Percentiles rank a stretch among this genome's conserved stretches.
phyloP scores from a whole-genome alignment of 2,888 invertebrate species.

The Enoplolaimus lenunculus region DNA sequence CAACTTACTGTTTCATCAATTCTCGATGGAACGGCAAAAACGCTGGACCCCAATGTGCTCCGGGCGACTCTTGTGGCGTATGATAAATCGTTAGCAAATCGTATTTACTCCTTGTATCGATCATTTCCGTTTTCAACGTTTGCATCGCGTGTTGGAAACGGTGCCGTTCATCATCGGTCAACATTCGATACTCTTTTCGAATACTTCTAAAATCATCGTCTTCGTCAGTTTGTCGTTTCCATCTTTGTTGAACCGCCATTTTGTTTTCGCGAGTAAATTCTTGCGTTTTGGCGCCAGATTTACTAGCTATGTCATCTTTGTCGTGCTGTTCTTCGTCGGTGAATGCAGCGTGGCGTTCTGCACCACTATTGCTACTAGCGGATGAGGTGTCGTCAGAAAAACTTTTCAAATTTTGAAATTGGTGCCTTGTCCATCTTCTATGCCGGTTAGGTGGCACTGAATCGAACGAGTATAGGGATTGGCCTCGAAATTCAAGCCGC shows the following conservation, averaged over 20 bases:
- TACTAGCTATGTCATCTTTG: too few species aligned
- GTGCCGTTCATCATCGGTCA: conserved; percentile 31
- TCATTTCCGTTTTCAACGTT: conserved; percentile 33
- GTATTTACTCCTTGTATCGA: conserved; percentile 33
- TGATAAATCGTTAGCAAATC: conserved; percentile 23
- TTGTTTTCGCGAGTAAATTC: background rate
- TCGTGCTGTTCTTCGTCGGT: too few species aligned
- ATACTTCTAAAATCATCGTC: conserved; percentile 19
- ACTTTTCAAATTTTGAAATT: too few species aligned
- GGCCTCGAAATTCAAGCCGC: background rate
- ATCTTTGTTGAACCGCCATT: too few species aligned
- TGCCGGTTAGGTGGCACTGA: too few species aligned
- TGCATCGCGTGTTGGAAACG: conserved; percentile 31
- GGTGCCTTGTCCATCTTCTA: too few species aligned
- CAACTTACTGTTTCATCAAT: conserved; percentile 23
- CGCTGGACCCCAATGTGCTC: conserved; percentile 25
- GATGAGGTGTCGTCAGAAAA: background rate
- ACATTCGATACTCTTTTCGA: conserved; percentile 33
- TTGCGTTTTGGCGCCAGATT: background rate
- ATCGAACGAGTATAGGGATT: too few species aligned
- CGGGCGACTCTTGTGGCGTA: conserved; percentile 23
- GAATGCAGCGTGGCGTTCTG: too few species aligned
- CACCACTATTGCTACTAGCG: background rate
- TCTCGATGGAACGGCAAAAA: conserved; percentile 24
- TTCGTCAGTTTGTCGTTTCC: background rate